Base-by-base conservation (phyloP, 2,888 invertebrate genomes). In the Xanthia togata region DNA sequence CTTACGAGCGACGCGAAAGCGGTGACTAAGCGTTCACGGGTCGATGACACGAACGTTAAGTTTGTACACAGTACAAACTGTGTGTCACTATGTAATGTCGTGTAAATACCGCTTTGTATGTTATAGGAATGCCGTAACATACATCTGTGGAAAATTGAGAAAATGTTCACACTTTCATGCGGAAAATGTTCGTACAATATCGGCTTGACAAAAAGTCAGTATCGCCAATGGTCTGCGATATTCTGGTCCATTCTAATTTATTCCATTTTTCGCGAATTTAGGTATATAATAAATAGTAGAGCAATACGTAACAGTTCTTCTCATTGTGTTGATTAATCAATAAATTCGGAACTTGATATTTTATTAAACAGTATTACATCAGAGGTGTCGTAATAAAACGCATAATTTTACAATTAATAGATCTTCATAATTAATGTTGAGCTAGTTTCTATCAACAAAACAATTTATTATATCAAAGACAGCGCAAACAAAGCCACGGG, bases 31-130 rank as follows among this genome's bases (percentile, higher is more conserved):
- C 82, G 79, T 77, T 75, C 78, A 71, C 70, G 78, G 86, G 93
- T 90, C 93, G 90, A 89, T 87, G 93, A 93, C 93, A 93, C 83
- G 76, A 70, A 60, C 73, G 74, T 70, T 74, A 86, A 89, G 89
- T 89, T 89, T 89, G 89, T 85, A 75, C 70, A 76, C 79, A n/a
- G n/a, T n/a, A n/a, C n/a, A n/a, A n/a, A n/a, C n/a, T n/a, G n/a
- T n/a, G 79, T 84, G 71, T 68, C 74, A 84, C 83, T 86, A 53
- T 69, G 80, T 78, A 79, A 89, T 81, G 77, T 73, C 81, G 88
- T 79, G 79, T 64, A 81, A 78, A 73, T 14, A 73, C 73, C n/a
- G 17, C 26, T 64, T 38, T 60, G 68, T 70, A 60, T 68, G 47
- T 59, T 23, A 65, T 35, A n/a, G 12, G 26, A 60, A 60, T 63